Evolutionary conservation across 2,888 invertebrate genomes (phyloP).

Genomic region (Tineola bisselliella): DNA sequence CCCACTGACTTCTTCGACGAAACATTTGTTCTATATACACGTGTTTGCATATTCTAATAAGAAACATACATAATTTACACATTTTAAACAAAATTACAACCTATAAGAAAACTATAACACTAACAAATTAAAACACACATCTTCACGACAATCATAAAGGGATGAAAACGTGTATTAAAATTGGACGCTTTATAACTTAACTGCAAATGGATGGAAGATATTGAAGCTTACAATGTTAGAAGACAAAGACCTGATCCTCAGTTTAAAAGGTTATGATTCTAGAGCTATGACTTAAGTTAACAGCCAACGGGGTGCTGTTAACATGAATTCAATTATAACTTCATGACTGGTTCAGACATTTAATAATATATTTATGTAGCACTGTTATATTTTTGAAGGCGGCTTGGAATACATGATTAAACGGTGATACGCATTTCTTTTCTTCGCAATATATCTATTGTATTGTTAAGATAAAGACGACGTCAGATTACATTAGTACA

Average conservation of each 20-base stretch:
- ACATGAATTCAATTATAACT: constrained; percentile 66
- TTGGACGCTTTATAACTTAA: constrained; percentile 2
- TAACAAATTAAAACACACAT: neutral
- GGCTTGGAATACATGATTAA: too few relatives aligned
- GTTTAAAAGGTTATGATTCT: neutral
- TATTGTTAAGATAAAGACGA: too few relatives aligned
- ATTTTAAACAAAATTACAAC: too few relatives aligned
- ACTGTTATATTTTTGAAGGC: too few relatives aligned
- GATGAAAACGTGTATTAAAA: neutral
- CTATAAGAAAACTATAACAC: neutral
- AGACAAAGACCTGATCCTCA: neutral
- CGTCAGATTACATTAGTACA: too few relatives aligned
- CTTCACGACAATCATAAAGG: neutral
- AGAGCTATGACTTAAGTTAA: constrained; percentile 28
- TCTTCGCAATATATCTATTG: too few relatives aligned
- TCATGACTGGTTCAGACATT: constrained; percentile 41
- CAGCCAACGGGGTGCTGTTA: constrained; percentile 56
- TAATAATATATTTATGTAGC: constrained; percentile 22
- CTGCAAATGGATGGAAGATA: constrained; percentile 1
- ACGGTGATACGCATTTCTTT: too few relatives aligned
- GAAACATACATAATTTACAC: too few relatives aligned
- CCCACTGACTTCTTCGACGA: too few relatives aligned
- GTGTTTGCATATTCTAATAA: too few relatives aligned
- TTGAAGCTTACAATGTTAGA: neutral
- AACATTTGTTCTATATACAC: too few relatives aligned